Evolutionary conservation across 1,140 invertebrate species (phyloP), one percentile per base, ranked within the genome.

Genomic region (Uloborus diversus): DNA sequence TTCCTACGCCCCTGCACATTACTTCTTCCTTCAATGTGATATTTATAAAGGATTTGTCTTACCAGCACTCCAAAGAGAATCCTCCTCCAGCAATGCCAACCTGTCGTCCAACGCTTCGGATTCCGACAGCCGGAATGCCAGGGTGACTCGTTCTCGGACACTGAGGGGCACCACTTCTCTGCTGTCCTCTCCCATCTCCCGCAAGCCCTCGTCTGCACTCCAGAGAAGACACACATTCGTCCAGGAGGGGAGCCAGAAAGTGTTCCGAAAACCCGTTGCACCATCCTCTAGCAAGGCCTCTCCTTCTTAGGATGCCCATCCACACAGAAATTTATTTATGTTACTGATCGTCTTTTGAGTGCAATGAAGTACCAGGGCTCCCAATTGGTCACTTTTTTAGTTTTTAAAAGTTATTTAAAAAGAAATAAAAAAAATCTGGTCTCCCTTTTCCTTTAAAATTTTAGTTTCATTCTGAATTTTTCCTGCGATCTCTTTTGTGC

Each of bases 61-160:
- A 14, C n/a, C 2, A 78, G 73, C 47, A 30, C 37, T 78, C 4
- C 73, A 57, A 11, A n/a, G 33, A 14, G 73, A 78, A 17, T 78
- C 73, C 9, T 78, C 73, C 3, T 78, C 73, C 3, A 78, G 73
- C 47, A 65, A n/a, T 23, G 62, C 62, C 23, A 78, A 78, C 25
- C 30, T 65, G 11, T 78, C 73, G n/a, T 78, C 73, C 13, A 78
- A 73, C 51, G 70, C 70, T 4, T 73, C 73, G 3, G 73, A 78
- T 23, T 66, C 61, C 3, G 73, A 78, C 3, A n/a, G 59, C n/a
- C 30, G 33, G 5, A 25, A 3, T 25, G 32, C 42, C 20, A 42
- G 56, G 11, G n/a, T 14, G 17, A 9, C 27, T 17, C 69, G 27
- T 1, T 28, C 30, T 2, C 37, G 56, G 27, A 20, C 35, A 13